Evolutionary conservation across 2,113 vertebrate genomes (phyloP).

Genomic region (Hypocryptadius cinnamomeus): DNA sequence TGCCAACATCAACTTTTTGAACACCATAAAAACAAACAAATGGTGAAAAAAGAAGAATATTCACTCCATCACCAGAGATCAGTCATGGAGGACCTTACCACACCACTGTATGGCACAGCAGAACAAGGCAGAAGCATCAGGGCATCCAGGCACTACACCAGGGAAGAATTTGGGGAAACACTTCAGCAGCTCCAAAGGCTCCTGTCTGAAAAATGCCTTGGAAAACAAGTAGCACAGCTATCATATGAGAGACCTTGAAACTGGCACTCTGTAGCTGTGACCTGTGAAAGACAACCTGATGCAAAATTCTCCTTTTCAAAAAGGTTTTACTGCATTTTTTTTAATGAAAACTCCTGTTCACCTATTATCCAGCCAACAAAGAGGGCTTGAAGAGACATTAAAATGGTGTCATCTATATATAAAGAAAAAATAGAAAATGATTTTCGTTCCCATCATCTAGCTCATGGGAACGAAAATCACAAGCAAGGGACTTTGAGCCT

Average conservation of each 20-base stretch:
- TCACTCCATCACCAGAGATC: neutral
- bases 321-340: neutral
- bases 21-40: neutral
- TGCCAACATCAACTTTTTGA: constrained; percentile 18
- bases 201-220: neutral
- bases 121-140: neutral
- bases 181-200: neutral
- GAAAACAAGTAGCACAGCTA: neutral
- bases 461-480: neutral
- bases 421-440: neutral
- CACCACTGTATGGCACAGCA: neutral
- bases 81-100: neutral
- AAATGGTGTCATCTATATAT: neutral
- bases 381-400: neutral
- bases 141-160: neutral
- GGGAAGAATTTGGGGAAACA: neutral
- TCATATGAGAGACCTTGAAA: neutral
- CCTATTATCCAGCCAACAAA: neutral
- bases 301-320: neutral
- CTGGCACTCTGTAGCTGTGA: neutral
- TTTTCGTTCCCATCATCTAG: neutral
- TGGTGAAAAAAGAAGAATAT: neutral
- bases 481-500: neutral
- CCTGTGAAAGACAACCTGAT: neutral
- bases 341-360: neutral